Evolutionary conservation across 2,797 vertebrate genomes (phyloP).

Genomic region (Calcarius lapponicus): DNA sequence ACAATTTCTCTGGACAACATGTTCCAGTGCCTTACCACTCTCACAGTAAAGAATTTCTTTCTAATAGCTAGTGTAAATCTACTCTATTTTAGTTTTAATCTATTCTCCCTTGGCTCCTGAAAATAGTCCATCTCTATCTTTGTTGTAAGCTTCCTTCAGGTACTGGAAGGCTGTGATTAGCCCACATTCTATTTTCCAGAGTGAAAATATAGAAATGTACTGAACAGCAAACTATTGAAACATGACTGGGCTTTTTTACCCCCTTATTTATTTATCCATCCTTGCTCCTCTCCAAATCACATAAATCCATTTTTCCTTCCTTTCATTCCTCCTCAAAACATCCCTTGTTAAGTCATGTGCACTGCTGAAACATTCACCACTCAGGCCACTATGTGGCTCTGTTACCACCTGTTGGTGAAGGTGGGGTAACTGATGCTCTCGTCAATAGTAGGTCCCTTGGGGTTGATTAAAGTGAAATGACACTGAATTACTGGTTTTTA

Average conservation of each 20-base stretch:
- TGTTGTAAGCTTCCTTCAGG: too few species aligned
- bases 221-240: background rate
- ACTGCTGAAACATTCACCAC: background rate
- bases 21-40: background rate
- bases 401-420: background rate
- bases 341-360: background rate
- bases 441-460: background rate
- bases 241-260: background rate
- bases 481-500: background rate
- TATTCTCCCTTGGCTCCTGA: background rate
- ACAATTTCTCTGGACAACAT: background rate
- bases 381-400: background rate
- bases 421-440: background rate
- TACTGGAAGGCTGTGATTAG: too few species aligned
- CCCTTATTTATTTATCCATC: background rate
- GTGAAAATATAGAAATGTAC: background rate
- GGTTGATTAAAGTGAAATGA: background rate
- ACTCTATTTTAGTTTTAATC: background rate
- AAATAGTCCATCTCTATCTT: background rate
- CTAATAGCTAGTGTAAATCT: background rate
- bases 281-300: too few species aligned
- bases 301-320: background rate
- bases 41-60: background rate
- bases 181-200: background rate
- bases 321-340: background rate